Percentiles rank a stretch among this genome's conserved stretches.
These are phyloP conservation scores for Limosa lapponica DNA, from an alignment of 2,797 vertebrate species.

Conservation along the genomic window DNA sequence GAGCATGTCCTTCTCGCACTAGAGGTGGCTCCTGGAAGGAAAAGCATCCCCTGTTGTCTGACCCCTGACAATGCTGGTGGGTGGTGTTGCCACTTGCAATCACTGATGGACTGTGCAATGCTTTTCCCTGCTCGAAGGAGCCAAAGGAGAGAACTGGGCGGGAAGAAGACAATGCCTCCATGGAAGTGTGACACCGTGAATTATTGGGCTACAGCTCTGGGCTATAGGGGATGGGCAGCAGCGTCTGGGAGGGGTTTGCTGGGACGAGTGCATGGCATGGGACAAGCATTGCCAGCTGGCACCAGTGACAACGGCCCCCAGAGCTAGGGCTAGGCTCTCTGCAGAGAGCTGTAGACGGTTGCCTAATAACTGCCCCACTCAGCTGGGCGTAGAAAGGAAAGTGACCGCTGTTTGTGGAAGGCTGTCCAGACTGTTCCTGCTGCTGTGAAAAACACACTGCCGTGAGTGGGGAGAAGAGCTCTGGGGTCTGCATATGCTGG, in stretches of 20 bases:
- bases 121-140: background rate
- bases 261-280: background rate
- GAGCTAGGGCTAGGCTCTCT: background rate
- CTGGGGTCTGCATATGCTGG: accelerated
- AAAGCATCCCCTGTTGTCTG: background rate
- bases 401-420: background rate
- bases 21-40: background rate
- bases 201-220: background rate
- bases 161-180: background rate
- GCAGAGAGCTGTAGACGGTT: background rate
- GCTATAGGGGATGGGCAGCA: background rate
- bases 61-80: background rate
- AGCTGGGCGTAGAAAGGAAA: background rate
- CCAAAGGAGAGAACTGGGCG: background rate
- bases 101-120: background rate
- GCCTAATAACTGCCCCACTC: background rate
- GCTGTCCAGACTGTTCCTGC: background rate
- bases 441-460: background rate
- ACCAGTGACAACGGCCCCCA: background rate
- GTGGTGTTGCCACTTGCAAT: background rate
- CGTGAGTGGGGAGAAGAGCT: background rate
- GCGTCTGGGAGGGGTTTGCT: background rate
- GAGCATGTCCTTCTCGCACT: background rate
- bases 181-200: background rate
- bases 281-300: background rate